These are phyloP conservation scores for Agrochola lychnidis DNA, from an alignment of 2,888 invertebrate genomes.

Conservation along the genomic window DNA sequence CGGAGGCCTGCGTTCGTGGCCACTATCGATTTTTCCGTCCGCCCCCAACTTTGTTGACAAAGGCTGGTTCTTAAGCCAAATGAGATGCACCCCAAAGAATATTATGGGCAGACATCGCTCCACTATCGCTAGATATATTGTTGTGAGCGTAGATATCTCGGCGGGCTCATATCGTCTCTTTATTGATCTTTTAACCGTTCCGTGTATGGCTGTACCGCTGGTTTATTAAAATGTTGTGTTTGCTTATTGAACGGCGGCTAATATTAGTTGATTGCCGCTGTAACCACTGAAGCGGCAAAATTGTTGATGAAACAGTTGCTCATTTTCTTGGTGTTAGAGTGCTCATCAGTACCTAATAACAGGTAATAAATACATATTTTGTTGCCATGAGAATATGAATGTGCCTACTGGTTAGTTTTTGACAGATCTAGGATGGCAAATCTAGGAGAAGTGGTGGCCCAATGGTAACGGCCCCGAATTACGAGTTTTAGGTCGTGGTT, in stretches of 20 bases:
- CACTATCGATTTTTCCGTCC: constrained; percentile 89
- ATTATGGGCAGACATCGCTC: constrained; percentile 90
- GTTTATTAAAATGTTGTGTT: constrained; percentile 76
- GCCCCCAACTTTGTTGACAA: constrained; percentile 90
- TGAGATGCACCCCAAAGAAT: constrained; percentile 91
- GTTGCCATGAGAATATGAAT: background rate
- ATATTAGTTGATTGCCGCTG: constrained; percentile 56
- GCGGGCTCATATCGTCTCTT: constrained; percentile 82
- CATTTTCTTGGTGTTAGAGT: background rate
- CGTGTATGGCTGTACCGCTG: constrained; percentile 68
- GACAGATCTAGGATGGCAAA: background rate
- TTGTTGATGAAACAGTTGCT: constrained; percentile 14
- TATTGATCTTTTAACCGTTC: constrained; percentile 85
- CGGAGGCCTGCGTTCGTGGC: constrained; percentile 83
- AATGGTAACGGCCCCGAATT: too few species aligned
- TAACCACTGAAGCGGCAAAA: constrained; percentile 15
- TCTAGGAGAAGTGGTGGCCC: background rate
- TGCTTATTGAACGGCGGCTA: constrained; percentile 60
- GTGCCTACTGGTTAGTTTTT: too few species aligned
- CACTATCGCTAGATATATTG: constrained; percentile 85
- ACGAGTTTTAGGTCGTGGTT: too few species aligned
- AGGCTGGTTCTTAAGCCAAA: constrained; percentile 91
- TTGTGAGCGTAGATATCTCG: constrained; percentile 80
- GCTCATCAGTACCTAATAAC: background rate
- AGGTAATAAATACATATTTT: background rate